Evolutionary conservation across 1,140 invertebrate genomes (phyloP), one percentile per base, ranked within the genome.

Genomic region (Heliothis subflexa): DNA sequence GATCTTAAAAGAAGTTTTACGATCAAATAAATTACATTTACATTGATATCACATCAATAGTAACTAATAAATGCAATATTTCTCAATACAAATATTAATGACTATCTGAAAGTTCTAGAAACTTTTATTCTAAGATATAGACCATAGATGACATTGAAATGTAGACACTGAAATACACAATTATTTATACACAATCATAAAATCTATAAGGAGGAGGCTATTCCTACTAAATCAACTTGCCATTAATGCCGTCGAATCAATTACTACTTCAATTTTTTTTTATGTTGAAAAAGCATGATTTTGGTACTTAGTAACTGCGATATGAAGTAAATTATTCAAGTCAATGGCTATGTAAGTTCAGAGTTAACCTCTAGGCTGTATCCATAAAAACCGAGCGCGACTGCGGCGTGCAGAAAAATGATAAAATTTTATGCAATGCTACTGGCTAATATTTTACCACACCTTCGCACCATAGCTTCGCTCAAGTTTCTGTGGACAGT

Each of bases 171-270:
- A 66, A 66, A 66, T 66, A 18, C 16, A 66, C 40, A 66, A 66
- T 16, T 47, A 66, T 21, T 12, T 66, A 40, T 40, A 66, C 61
- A 64, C 2, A 11, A 33, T 33, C 13, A 45, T 45, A 40, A 64
- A 64, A 10, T 47, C 16, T 52, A 28, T 33, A 47, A 64, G 73
- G 73, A 75, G 73, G 73, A 75, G 73, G 73, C 73, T 75, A 75
- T 50, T 75, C 59, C 54, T n/a, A 13, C 59, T 40, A 64, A 75
- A 64, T 57, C 50, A 62, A 75, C 72, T 75, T 62, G 45, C 57
- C 57, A 11, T 45, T 50, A 71, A 61, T 75, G 72, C 72, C 72
- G 47, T 64, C 59, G 59, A 62, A 64, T 40, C 59, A 61, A 75
- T 33, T 5, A 75, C 47, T 45, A 59, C 33, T 57, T 28, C 2